phyloP scores from a whole-genome alignment of 2,888 invertebrate genomes.

The Apotomis betuletana region DNA sequence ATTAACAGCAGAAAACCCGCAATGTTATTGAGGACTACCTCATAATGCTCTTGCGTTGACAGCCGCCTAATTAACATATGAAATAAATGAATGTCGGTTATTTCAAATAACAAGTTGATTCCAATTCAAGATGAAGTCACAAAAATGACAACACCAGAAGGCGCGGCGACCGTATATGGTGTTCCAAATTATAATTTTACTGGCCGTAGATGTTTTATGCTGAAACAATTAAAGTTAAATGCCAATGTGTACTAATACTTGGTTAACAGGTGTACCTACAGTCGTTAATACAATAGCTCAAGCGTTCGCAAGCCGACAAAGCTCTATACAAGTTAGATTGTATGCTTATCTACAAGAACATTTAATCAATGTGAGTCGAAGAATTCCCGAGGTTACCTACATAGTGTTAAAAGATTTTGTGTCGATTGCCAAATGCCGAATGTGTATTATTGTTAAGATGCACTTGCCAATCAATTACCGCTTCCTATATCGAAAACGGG shows the following conservation, averaged over 20 bases:
- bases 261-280: slow-evolving; percentile 33
- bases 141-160: slow-evolving; percentile 41
- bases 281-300: slow-evolving; percentile 17
- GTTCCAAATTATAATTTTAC: slow-evolving; percentile 64
- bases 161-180: slow-evolving; percentile 49
- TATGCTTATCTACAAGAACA: slow-evolving; percentile 21
- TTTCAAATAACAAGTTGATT: slow-evolving; percentile 33
- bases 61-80: slow-evolving; percentile 26
- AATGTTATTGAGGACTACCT: slow-evolving; percentile 40
- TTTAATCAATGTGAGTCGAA: slow-evolving; percentile 8
- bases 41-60: slow-evolving; percentile 32
- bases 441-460: slow-evolving; percentile 49
- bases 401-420: slow-evolving; percentile 23
- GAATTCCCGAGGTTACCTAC: slow-evolving; percentile 7
- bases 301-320: slow-evolving; percentile 17
- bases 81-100: slow-evolving; percentile 27
- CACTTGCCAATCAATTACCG: slow-evolving; percentile 60
- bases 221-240: slow-evolving; percentile 77
- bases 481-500: slow-evolving; percentile 36
- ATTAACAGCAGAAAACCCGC: slow-evolving; percentile 50
- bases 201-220: slow-evolving; percentile 69
- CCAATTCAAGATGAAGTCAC: slow-evolving; percentile 34
- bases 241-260: slow-evolving; percentile 54
- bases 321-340: slow-evolving; percentile 34
- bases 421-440: slow-evolving; percentile 56